These are phyloP conservation scores for Reticulitermes speratus DNA, from an alignment of 1,140 invertebrate species.

Conservation along the genomic window DNA sequence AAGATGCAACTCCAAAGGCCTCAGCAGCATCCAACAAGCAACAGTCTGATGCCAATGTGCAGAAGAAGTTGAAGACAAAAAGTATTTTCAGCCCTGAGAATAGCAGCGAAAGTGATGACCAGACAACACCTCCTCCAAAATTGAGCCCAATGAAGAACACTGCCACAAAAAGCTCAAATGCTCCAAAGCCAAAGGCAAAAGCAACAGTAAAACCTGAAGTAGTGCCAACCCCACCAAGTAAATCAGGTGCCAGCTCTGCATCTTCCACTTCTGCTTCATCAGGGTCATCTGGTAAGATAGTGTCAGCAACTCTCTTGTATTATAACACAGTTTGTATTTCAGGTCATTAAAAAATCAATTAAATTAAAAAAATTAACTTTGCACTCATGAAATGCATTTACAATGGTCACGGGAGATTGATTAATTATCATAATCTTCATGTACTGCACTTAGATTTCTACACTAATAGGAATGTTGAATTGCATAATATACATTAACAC, in stretches of 20 bases:
- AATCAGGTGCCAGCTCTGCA: constrained; percentile 47
- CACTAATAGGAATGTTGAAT: too few species aligned
- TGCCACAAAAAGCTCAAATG: constrained; percentile 33
- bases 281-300: constrained; percentile 40
- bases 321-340: neutral
- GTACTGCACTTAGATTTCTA: too few species aligned
- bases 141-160: constrained; percentile 36
- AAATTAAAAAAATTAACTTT: too few species aligned
- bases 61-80: constrained; percentile 68
- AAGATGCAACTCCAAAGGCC: constrained; percentile 33
- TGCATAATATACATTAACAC: too few species aligned
- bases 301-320: neutral
- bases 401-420: too few species aligned
- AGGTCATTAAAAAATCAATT: too few species aligned
- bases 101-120: constrained; percentile 69
- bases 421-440: too few species aligned
- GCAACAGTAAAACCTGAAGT: constrained; percentile 6
- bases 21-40: constrained; percentile 40
- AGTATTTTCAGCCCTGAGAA: constrained; percentile 82
- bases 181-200: constrained; percentile 42
- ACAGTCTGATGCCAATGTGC: constrained; percentile 41
- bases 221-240: constrained; percentile 38
- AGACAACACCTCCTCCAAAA: constrained; percentile 44
- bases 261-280: constrained; percentile 45
- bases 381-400: too few species aligned